Percentiles rank a stretch among this genome's conserved stretches.
phyloP scores from a whole-genome alignment of 2,113 vertebrate genomes.

The Oenanthe oenanthe region DNA sequence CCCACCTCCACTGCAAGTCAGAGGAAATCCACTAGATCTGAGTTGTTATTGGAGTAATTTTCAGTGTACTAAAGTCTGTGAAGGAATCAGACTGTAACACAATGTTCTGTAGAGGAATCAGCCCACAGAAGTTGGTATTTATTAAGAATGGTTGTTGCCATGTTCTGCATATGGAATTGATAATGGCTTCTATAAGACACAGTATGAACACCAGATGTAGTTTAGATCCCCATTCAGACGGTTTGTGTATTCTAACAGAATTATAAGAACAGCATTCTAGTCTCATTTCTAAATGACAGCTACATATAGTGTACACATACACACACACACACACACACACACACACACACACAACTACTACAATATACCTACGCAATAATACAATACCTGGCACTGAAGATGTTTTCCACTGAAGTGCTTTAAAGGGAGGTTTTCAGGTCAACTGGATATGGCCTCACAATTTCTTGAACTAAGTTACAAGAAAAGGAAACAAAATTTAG shows the following conservation, averaged over 20 bases:
- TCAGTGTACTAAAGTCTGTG: neutral
- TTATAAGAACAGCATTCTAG: slow-evolving; percentile 33
- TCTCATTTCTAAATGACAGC: slow-evolving; percentile 16
- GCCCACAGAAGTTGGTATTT: neutral
- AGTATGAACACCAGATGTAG: slow-evolving; percentile 19
- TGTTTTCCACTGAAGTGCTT: slow-evolving; percentile 6
- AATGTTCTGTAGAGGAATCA: neutral
- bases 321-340: neutral
- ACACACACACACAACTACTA: neutral
- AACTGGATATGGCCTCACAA: neutral
- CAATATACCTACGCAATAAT: neutral
- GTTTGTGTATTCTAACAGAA: slow-evolving; percentile 29
- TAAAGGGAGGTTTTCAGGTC: slow-evolving; percentile 16
- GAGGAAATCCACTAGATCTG: neutral
- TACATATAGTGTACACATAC: neutral
- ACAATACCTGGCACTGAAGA: neutral
- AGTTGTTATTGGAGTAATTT: neutral
- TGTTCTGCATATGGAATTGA: slow-evolving; percentile 44
- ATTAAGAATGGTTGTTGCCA: slow-evolving; percentile 21
- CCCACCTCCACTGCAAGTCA: neutral
- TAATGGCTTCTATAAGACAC: slow-evolving; percentile 50
- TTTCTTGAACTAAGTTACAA: slow-evolving; percentile 6
- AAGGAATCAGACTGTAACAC: neutral
- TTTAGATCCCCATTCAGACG: slow-evolving; percentile 56
- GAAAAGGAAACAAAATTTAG: slow-evolving; percentile 18